phyloP scores from a whole-genome alignment of 1,140 invertebrate species.

The Cecropterus lyciades region DNA sequence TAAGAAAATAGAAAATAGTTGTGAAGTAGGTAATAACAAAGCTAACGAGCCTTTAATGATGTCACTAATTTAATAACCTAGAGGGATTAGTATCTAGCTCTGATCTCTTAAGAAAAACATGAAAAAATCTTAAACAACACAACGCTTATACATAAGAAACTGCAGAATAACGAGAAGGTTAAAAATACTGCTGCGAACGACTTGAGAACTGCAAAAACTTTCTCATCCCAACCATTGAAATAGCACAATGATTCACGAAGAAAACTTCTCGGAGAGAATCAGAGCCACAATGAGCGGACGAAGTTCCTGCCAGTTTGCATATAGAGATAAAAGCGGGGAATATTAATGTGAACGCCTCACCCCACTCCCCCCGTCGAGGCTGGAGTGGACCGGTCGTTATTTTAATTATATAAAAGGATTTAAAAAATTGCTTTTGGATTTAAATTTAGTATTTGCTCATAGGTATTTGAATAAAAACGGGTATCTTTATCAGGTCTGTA shows the following conservation, averaged over 20 bases:
- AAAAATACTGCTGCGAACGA: conserved; percentile 29
- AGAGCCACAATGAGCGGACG: conserved; percentile 77
- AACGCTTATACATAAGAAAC: conserved; percentile 25
- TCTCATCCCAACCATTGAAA: conserved; percentile 72
- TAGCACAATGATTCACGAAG: conserved; percentile 80
- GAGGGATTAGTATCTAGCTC: no score
- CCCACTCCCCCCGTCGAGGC: conserved; percentile 41
- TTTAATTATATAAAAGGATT: conserved; percentile 73
- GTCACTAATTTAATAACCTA: no score
- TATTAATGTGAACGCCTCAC: conserved; percentile 79
- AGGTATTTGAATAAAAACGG: no score
- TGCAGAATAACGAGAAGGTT: conserved; percentile 29
- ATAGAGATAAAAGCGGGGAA: conserved; percentile 84
- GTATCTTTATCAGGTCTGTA: no score
- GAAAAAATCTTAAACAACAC: conserved; percentile 16
- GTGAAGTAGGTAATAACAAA: no score
- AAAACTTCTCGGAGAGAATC: conserved; percentile 74
- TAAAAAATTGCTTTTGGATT: no score
- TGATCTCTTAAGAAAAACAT: no score
- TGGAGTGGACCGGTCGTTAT: conserved; percentile 76
- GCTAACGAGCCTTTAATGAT: no score
- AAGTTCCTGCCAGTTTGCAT: conserved; percentile 83
- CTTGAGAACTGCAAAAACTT: conserved; percentile 59
- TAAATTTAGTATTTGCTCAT: no score
- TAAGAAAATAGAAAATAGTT: no score